Evolutionary conservation across 35 echinoderm and acorn worm species (phyloP), one percentile per base, ranked within the genome.

Genomic region (Nesometra sesokonis): DNA sequence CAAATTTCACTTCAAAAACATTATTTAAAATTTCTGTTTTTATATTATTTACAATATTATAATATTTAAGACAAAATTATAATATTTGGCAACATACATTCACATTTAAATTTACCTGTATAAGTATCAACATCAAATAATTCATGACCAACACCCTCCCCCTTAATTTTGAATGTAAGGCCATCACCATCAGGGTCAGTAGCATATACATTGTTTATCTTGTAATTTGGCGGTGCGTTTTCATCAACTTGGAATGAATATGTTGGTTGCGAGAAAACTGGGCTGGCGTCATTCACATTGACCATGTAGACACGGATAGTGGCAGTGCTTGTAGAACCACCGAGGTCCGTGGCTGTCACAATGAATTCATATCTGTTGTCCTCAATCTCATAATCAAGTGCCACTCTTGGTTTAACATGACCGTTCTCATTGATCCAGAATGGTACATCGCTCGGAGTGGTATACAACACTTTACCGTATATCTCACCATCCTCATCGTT

Each of bases 181-280:
- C 31, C 35, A 43, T 94, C 89, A 76, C 47, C 82, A 86, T 99
- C 96, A 13, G 90, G 84, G 43, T 99, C 96, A 27, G 93, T 99
- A 13, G 90, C 96, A 79, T 94, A 94, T 13, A 99, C 96, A 30
- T 93, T 99, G 29, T 90, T 93, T 13, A 99, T 89, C 78, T 82
- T 86, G 35, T 94, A 99, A 32, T 82, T 78, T 8, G 37, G 36
- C 17, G 33, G 37, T 15, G 96, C 96, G 33, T 85, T 92, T 76
- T 99, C 96, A 79, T 93, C 92, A 33, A 95, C 89, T 84, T 89
- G 89, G 46, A 91, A 95, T 7, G 87, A 86, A 84, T 91, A 95
- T 13, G 40, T 83, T 9, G 31, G 30, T 7, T 90, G 90, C 38
- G 85, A 80, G 81, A 99, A 99, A 27, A 87, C 46, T 7, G 96